Base-by-base conservation (phyloP, 2,797 vertebrate species). In the Chrosomus eos region DNA sequence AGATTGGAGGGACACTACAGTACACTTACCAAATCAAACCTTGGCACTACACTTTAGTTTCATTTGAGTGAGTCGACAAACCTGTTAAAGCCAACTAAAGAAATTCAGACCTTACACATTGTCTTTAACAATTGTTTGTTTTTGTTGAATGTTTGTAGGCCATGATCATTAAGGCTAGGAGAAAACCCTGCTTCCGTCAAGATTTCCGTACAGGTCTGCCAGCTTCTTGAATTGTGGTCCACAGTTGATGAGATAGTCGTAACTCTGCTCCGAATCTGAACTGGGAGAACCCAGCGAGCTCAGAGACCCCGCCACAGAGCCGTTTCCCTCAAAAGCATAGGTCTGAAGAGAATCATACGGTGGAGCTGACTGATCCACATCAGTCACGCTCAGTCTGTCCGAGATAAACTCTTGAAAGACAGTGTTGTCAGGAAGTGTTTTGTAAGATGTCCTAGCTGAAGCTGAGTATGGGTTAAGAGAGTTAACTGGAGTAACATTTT, bases 331-430 rank as follows among this genome's bases (percentile, higher is more conserved):
- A 71, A 99, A 99, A 0, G 97, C 97, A 0, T 99, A 99, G 0
- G 97, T 99, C 95, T 99, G 98, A 93, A 99, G 89, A 31, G 98
- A 99, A 89, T 99, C 98, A 0, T 98, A 99, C 0, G 98, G 98
- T 0, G 98, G 97, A 0, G 98, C 97, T 0, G 97, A 95, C 0
- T 97, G 97, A 84, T 99, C 98, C 76, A 96, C 94, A 0, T 99
- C 97, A 0, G 97, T 97, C 58, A 97, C 97, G 79, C 97, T 98
- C 88, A 99, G 96, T 84, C 98, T 95, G 73, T 99, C 97, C 97
- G 97, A 98, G 71, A 99, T 99, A 89, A 99, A 99, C 88, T 99
- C 97, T 85, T 97, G 94, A 89, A 99, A 99, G 86, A 98, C 96
- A 28, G 97, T 95, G 1, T 98, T 98, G 91, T 98, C 97, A 0